A percentile compares a stretch with the other conserved stretches of the same genome.
These are phyloP conservation scores for Chiroxiphia lanceolata DNA, from an alignment of 2,797 vertebrate species.

Conservation along the genomic window DNA sequence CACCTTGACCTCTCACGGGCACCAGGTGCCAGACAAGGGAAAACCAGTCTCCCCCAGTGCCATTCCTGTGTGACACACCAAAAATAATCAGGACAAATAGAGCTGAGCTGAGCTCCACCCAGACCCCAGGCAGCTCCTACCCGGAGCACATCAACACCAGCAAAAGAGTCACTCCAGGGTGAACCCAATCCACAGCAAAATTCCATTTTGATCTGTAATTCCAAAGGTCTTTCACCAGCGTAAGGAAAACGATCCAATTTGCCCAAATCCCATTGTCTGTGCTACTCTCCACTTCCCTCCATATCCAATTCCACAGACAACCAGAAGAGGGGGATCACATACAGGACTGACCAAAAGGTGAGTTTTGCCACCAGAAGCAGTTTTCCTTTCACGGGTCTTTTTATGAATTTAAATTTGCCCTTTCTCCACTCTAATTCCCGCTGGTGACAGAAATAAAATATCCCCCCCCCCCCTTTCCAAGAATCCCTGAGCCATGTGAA, in stretches of 20 bases:
- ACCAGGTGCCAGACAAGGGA: background rate
- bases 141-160: background rate
- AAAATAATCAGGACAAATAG: fast-evolving
- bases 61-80: background rate
- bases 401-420: background rate
- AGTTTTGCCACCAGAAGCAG: background rate
- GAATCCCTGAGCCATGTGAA: background rate
- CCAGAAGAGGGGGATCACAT: conserved; percentile 62
- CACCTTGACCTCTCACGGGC: background rate
- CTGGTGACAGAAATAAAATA: background rate
- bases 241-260: background rate
- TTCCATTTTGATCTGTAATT: background rate
- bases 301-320: background rate
- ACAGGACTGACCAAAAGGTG: conserved; percentile 22
- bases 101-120: background rate
- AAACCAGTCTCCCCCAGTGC: background rate
- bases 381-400: background rate
- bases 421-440: background rate
- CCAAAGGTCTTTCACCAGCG: background rate
- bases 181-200: background rate
- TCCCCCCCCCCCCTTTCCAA: background rate
- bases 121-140: fast-evolving
- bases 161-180: background rate
- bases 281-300: background rate
- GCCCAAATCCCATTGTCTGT: conserved; percentile 8